Percentiles rank a stretch among this genome's conserved stretches.
Evolutionary conservation across 2,888 invertebrate species (phyloP).

Genomic region (Smittia aterrima): DNA sequence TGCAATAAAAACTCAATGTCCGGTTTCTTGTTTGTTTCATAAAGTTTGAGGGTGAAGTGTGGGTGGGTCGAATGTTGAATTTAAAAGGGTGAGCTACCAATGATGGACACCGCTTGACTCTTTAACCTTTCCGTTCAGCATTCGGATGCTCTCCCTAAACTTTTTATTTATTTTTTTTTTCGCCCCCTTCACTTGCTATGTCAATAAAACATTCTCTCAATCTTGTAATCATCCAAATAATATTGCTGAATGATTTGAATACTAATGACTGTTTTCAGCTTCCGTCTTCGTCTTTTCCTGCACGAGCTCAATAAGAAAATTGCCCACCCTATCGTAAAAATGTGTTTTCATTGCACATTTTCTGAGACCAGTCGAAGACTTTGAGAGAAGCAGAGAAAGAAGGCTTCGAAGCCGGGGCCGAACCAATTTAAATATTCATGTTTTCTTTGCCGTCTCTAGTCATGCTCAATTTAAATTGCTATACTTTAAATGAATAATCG

Average conservation of each 20-base stretch:
- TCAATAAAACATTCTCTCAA: slow-evolving; percentile 41
- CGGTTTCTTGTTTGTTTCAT: neutral
- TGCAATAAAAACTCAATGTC: slow-evolving; percentile 17
- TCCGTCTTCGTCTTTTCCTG: neutral
- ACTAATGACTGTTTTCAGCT: slow-evolving; percentile 36
- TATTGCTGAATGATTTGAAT: slow-evolving; percentile 39
- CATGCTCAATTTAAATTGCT: slow-evolving; percentile 41
- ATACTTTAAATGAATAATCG: slow-evolving; percentile 40
- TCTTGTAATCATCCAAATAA: slow-evolving; percentile 42
- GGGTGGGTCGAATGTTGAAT: neutral
- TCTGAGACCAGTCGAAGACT: neutral
- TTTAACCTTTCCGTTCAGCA: too few species aligned
- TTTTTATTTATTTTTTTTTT: neutral
- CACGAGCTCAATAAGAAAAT: neutral
- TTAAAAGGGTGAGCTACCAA: neutral
- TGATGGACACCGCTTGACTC: neutral
- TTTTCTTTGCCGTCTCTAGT: slow-evolving; percentile 28
- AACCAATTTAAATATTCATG: slow-evolving; percentile 39
- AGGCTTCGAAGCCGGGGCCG: neutral
- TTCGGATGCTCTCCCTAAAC: too few species aligned
- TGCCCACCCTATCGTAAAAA: slow-evolving; percentile 18
- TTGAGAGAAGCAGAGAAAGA: neutral
- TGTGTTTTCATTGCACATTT: neutral
- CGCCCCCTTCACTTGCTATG: slow-evolving; percentile 12
- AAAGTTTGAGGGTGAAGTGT: neutral